Base-by-base conservation (phyloP, 2,888 invertebrate species). In the Acronicta aceris region DNA sequence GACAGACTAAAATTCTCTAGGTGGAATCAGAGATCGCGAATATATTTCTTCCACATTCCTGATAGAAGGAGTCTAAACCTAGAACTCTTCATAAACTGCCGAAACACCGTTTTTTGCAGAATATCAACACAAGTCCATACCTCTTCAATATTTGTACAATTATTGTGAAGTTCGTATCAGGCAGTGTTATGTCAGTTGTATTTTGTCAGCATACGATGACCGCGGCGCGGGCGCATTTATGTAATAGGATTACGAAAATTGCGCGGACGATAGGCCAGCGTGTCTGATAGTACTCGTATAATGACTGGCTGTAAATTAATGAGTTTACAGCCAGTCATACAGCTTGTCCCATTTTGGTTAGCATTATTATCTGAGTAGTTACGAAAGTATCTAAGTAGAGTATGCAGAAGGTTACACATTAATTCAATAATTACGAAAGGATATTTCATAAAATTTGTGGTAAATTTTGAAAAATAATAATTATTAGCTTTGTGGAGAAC, bases 201-300 rank as follows among this genome's bases (percentile, higher is more conserved):
- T 74, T 77, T 78, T 74, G 69, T 75, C 71, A 69, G 74, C 72
- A 63, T 64, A 67, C 59, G 66, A 78, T 65, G 59, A 42, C 59
- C 33, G 30, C 46, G 33, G 17, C 41, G 51, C 51, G 9, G 46
- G 42, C 60, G 54, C 51, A 30, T 70, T 79, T 78, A 80, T 76
- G 56, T 79, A 78, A 79, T 71, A 66, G 60, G 54, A 72, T 80
- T 78, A 76, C 79, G 77, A 78, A 78, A 76, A 79, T 59, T 47
- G 58, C 54, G 48, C 57, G 54, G 59, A 57, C 61, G 62, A 65
- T 71, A 71, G 59, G 51, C 68, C 40, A 59, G 46, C 38, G 46
- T 38, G 66, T 30, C 47, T 62, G 67, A 75, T n/a, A n/a, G n/a
- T n/a, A n/a, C n/a, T n/a, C n/a, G n/a, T n/a, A n/a, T n/a, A n/a